Conservation (phyloP, 1,140 invertebrate species). For the Pollicipes pollicipes region DNA sequence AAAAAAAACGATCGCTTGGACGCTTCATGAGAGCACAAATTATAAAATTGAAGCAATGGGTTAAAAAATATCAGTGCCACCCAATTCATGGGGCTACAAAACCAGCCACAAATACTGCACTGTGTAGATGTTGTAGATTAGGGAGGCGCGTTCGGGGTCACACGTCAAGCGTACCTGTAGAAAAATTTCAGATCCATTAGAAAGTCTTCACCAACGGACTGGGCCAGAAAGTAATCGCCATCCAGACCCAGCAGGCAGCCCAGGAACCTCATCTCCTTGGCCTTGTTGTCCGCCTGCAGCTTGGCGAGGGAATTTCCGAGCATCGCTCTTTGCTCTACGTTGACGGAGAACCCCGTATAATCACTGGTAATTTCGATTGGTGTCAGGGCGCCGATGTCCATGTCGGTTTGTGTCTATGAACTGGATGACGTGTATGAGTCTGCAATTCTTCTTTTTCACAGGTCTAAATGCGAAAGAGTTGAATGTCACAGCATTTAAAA, state of each 20-base stretch:
- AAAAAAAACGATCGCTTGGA: too few species aligned
- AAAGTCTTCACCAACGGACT: background rate
- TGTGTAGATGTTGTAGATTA: too few species aligned
- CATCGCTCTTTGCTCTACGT: background rate
- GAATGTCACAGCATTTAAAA: too few species aligned
- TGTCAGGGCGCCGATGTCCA: background rate
- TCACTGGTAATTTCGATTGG: background rate
- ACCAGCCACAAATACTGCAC: too few species aligned
- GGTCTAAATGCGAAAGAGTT: too few species aligned
- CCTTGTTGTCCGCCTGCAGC: constrained; percentile 1
- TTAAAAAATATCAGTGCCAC: too few species aligned
- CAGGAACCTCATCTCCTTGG: background rate
- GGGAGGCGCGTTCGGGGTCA: too few species aligned
- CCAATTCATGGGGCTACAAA: too few species aligned
- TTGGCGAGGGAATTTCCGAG: background rate
- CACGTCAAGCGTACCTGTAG: background rate
- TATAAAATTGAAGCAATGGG: too few species aligned
- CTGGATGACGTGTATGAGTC: too few species aligned
- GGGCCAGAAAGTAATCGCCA: background rate
- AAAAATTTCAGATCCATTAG: background rate
- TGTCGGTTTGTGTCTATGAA: background rate
- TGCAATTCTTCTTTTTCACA: too few species aligned
- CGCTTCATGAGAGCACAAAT: too few species aligned
- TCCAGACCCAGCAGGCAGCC: background rate
- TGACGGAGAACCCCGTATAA: background rate